phyloP scores from a whole-genome alignment of 2,888 invertebrate species.

The Coremacera marginata region DNA sequence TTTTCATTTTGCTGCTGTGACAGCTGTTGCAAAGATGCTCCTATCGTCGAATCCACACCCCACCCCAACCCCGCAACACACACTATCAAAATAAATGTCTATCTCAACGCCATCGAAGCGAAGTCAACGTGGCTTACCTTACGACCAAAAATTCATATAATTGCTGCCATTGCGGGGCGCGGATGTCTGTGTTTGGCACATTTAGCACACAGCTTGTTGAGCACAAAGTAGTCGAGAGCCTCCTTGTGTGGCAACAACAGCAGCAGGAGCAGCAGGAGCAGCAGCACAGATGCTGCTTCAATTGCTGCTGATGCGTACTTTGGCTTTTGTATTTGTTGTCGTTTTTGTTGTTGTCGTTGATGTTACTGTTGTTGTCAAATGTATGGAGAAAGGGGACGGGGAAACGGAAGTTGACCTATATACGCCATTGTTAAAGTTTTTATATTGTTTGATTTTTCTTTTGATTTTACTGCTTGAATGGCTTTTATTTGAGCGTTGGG shows the following conservation, averaged over 20 bases:
- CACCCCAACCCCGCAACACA: neutral
- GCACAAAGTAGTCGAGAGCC: neutral
- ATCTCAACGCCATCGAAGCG: conserved; percentile 4
- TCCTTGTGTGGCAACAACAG: neutral
- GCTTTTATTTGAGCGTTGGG: neutral
- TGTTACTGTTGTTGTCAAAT: neutral
- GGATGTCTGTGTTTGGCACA: conserved; percentile 6
- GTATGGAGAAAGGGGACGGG: too few relatives aligned
- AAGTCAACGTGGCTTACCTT: conserved; percentile 5
- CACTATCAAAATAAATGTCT: conserved; percentile 24
- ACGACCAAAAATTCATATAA: conserved; percentile 11
- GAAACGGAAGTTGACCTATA: conserved; percentile 29
- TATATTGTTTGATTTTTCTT: conserved; percentile 24
- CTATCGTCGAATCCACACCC: neutral
- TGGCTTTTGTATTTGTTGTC: neutral
- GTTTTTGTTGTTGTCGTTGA: neutral
- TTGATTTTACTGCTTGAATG: neutral
- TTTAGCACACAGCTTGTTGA: conserved; percentile 18
- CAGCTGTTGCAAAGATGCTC: conserved; percentile 16
- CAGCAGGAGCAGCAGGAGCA: too few relatives aligned
- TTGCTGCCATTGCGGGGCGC: conserved; percentile 9
- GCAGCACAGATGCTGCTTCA: too few relatives aligned
- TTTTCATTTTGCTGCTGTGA: conserved; percentile 23
- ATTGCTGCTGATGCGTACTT: too few relatives aligned
- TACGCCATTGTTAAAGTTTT: conserved; percentile 17